Evolutionary conservation across 2,113 vertebrate genomes (phyloP).

Genomic region (Grammomys surdaster): DNA sequence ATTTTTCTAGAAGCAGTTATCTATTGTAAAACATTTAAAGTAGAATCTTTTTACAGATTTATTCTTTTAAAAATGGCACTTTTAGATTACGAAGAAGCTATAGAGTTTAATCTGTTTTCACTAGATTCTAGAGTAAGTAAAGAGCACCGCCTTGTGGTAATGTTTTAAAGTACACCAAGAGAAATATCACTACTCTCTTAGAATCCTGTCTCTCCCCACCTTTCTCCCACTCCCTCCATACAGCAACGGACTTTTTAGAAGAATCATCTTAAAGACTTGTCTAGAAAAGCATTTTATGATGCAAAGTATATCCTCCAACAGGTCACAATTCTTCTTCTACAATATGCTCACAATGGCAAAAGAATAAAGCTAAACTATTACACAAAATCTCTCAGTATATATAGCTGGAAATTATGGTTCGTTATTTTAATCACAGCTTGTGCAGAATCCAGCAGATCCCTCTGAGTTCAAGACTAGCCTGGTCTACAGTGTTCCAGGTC

Average conservation of each 20-base stretch:
- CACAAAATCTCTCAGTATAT: slow-evolving; percentile 19
- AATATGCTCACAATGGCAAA: slow-evolving; percentile 43
- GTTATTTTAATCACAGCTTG: neutral
- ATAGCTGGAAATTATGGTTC: neutral
- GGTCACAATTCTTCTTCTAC: slow-evolving; percentile 40
- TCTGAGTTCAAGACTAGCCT: neutral
- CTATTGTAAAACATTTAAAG: slow-evolving; percentile 34
- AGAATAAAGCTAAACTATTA: slow-evolving; percentile 44
- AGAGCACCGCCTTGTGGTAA: slow-evolving; percentile 80
- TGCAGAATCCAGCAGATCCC: neutral
- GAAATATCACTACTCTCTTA: neutral
- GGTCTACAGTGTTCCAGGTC: neutral
- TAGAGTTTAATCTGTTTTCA: slow-evolving; percentile 59
- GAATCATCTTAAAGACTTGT: neutral
- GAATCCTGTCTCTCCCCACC: neutral
- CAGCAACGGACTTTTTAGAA: slow-evolving; percentile 5
- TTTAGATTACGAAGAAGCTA: slow-evolving; percentile 24
- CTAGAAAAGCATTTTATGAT: neutral
- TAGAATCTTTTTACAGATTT: slow-evolving; percentile 8
- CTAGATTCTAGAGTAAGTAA: slow-evolving; percentile 65
- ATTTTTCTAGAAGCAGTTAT: slow-evolving; percentile 54
- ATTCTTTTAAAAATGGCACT: slow-evolving; percentile 40
- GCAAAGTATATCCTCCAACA: neutral
- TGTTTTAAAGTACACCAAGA: slow-evolving; percentile 65
- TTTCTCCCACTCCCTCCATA: neutral